Evolutionary conservation across 2,113 vertebrate species (phyloP).

Genomic region (Arenaria interpres): DNA sequence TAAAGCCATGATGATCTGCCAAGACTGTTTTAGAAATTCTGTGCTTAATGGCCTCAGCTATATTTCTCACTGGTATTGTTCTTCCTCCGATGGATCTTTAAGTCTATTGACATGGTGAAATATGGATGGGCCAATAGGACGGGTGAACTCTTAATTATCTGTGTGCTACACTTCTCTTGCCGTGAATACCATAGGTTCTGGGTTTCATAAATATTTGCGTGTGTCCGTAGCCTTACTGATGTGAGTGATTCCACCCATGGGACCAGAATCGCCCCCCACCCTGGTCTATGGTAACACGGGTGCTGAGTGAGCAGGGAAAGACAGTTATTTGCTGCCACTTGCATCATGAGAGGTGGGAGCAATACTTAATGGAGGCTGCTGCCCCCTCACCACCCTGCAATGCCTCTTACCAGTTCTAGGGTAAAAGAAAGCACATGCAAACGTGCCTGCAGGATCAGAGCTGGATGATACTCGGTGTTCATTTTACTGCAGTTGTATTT

Average conservation of each 20-base stretch:
- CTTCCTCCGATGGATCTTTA: not conserved
- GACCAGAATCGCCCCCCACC: not conserved
- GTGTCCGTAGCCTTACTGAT: not conserved
- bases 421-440: not conserved
- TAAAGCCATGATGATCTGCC: slow-evolving; percentile 27
- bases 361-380: not conserved
- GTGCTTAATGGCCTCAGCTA: slow-evolving; percentile 18
- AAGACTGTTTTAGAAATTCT: slow-evolving; percentile 20
- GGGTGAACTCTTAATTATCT: not conserved
- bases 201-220: not conserved
- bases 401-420: not conserved
- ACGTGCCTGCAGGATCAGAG: not conserved
- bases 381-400: not conserved
- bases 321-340: not conserved
- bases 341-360: not conserved
- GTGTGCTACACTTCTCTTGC: not conserved
- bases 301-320: not conserved
- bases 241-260: not conserved
- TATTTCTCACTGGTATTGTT: not conserved
- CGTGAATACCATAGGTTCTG: not conserved
- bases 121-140: not conserved
- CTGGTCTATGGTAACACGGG: not conserved
- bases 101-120: not conserved
- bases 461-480: not conserved
- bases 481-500: not conserved